Evolutionary conservation across 2,113 vertebrate species (phyloP).

Genomic region (Upupa epops): DNA sequence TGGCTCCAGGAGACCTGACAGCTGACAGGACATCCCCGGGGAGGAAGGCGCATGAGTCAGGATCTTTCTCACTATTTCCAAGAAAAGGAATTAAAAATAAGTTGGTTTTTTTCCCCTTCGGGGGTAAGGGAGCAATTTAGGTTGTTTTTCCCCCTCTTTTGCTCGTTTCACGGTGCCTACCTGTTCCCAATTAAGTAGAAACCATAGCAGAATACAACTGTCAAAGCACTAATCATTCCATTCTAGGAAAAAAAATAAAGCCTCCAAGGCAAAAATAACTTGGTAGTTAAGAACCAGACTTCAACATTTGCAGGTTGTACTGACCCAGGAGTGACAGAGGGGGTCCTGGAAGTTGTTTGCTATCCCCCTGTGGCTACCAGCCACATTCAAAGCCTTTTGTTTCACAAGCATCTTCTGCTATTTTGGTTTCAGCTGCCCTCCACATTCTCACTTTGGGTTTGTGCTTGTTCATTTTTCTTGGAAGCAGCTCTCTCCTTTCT

Average conservation of each 20-base stretch:
- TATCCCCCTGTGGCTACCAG: background rate
- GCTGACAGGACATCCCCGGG: background rate
- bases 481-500: background rate
- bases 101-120: fast-evolving
- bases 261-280: background rate
- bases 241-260: conserved; percentile 9
- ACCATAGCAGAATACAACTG: background rate
- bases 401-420: background rate
- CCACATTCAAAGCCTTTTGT: background rate
- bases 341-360: background rate
- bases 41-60: background rate
- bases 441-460: background rate
- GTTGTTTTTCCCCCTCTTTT: background rate
- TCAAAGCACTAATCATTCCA: background rate
- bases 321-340: background rate
- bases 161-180: background rate
- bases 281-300: background rate
- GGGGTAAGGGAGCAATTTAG: conserved; percentile 10
- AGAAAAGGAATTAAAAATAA: background rate
- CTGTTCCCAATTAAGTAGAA: background rate
- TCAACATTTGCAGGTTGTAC: background rate
- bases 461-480: background rate
- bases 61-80: background rate
- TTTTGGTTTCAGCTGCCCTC: background rate
- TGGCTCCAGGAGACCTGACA: background rate